Conservation (phyloP, 2,113 vertebrate species). For the Rhombomys opimus region DNA sequence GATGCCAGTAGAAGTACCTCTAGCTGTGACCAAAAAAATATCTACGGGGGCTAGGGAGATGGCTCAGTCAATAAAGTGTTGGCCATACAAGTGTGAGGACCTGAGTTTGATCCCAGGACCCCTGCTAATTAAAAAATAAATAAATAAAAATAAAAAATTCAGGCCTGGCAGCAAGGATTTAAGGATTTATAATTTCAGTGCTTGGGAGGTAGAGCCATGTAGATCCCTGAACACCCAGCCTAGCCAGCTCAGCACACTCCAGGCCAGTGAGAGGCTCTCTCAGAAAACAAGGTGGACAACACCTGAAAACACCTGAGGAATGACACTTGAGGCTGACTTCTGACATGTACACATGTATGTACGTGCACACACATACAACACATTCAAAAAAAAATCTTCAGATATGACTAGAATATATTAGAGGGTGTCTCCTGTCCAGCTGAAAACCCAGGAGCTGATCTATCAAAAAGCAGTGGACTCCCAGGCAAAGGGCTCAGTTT, state of each 20-base stretch:
- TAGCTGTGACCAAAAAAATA: not conserved
- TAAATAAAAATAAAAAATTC: not conserved
- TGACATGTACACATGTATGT: too few relatives aligned
- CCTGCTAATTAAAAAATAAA: not conserved
- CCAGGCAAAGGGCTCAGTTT: not conserved
- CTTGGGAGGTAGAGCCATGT: not conserved
- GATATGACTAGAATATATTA: not conserved
- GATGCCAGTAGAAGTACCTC: not conserved
- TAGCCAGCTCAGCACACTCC: not conserved
- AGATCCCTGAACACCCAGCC: not conserved
- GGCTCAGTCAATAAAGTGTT: not conserved
- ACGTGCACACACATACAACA: too few relatives aligned
- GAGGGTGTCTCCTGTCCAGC: not conserved
- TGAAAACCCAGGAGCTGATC: not conserved
- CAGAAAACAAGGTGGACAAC: not conserved
- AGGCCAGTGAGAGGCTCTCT: not conserved
- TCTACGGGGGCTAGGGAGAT: not conserved
- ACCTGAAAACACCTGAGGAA: not conserved
- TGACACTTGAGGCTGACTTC: not conserved
- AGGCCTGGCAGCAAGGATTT: too few relatives aligned
- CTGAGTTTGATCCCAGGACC: not conserved
- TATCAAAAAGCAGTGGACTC: not conserved
- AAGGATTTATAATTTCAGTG: not conserved
- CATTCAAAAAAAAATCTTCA: not conserved
- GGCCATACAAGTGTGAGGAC: not conserved